Percentiles rank a stretch among this genome's conserved stretches.
Evolutionary conservation across 2,113 vertebrate genomes (phyloP).

Genomic region (Lathamus discolor): DNA sequence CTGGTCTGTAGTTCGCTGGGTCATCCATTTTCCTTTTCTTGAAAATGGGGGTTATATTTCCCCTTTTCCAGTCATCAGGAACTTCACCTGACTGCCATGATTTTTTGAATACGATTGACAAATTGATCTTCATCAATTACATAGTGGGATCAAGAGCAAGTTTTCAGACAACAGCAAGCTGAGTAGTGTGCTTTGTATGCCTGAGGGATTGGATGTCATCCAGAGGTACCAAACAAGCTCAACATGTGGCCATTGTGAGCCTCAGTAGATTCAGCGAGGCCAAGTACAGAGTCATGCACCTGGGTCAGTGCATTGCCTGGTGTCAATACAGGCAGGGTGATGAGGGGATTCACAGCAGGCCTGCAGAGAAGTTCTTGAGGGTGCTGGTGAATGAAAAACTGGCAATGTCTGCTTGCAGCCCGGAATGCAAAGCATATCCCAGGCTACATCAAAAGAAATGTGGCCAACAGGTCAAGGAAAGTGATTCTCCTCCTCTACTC

Average conservation of each 20-base stretch:
- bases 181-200: fast-evolving
- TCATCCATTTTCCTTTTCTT: too few relatives aligned
- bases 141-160: background rate
- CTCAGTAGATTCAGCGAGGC: background rate
- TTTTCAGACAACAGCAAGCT: background rate
- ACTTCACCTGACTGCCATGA: too few relatives aligned
- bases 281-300: background rate
- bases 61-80: too few relatives aligned
- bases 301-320: fast-evolving
- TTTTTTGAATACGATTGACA: too few relatives aligned
- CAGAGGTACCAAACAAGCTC: background rate
- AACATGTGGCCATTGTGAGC: background rate
- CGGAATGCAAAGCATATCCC: background rate
- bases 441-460: background rate
- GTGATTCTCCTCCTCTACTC: background rate
- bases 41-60: too few relatives aligned
- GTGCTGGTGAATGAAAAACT: background rate
- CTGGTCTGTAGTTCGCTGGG: too few relatives aligned
- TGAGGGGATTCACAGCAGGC: background rate
- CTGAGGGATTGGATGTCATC: background rate
- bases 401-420: background rate
- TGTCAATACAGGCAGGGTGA: too few relatives aligned
- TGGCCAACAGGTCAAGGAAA: background rate
- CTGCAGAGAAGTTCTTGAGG: background rate
- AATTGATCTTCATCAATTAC: background rate